Base-by-base conservation (phyloP, 1,140 invertebrate species). In the Aleiodes sp. region DNA sequence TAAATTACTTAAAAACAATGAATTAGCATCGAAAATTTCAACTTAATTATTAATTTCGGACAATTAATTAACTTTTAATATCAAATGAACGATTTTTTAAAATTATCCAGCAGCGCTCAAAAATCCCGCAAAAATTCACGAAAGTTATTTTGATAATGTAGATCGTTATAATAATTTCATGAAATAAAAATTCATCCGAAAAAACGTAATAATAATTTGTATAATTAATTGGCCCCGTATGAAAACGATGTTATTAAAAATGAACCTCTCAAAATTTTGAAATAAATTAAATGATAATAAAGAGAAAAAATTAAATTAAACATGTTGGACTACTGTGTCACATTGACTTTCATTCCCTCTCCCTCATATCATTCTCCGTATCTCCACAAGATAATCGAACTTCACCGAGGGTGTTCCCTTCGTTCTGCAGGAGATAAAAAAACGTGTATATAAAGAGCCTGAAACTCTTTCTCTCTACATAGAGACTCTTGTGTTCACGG, bases 401-500 rank as follows among this genome's bases (percentile, higher is more conserved):
- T 16, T n/a, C 46, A 52, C 46, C 46, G 19, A 52, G 46, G 46
- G 46, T 52, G 46, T 52, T 21, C 46, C 19, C 19, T 52, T 21
- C 46, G 26, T 52, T 52, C 26, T 52, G n/a, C n/a, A 52, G 72
- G 56, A 24, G 46, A 43, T 43, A 63, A 8, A 43, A 46, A 63
- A 37, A 63, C 37, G 37, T 21, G 35, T 63, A 63, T 63, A 63
- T 63, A 63, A 26, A 41, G 21, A 39, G 35, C 16, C 46, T 52
- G 46, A 21, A 4, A 24, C 16, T 21, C 21, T 52, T 19, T 7
- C 19, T 26, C 3, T 52, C 1, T 52, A 14, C 33, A 24, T n/a
- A 64, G 73, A 77, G 75, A 65, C 41, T 64, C 61, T 41, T 57
- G 72, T 67, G 80, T 80, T 80, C 77, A 76, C 70, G 70, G 73